These are phyloP conservation scores for Gymnorhina tibicen DNA, from an alignment of 2,113 vertebrate species.

Conservation along the genomic window DNA sequence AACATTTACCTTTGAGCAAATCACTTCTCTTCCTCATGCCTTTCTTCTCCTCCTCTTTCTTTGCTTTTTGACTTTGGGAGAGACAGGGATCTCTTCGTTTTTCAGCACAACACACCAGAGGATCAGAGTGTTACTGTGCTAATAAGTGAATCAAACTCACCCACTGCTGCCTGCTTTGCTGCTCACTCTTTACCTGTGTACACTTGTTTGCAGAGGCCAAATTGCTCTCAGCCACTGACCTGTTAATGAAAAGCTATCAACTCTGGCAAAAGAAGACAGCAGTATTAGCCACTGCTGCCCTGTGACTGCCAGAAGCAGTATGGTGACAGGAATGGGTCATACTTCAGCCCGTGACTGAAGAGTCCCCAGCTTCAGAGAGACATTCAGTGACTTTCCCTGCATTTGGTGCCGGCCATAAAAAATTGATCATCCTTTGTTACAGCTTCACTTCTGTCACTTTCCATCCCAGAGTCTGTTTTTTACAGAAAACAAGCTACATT, in stretches of 20 bases:
- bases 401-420: slow-evolving; percentile 79
- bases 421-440: slow-evolving; percentile 91
- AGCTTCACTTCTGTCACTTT: slow-evolving; percentile 93
- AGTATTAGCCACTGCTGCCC: neutral
- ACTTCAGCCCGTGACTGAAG: neutral
- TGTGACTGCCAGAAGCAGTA: neutral
- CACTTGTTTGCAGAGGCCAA: neutral
- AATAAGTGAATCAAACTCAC: neutral
- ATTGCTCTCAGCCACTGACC: neutral
- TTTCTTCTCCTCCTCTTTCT: neutral
- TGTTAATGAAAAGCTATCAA: neutral
- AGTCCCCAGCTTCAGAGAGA: slow-evolving; percentile 3
- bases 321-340: neutral
- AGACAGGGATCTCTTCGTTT: neutral
- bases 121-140: neutral
- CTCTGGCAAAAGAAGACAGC: neutral
- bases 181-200: neutral
- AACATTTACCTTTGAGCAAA: neutral
- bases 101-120: neutral
- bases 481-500: slow-evolving; percentile 93
- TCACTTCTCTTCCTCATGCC: neutral
- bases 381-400: slow-evolving; percentile 32
- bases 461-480: slow-evolving; percentile 89
- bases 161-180: neutral
- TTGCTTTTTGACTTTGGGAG: neutral